Base-by-base conservation (phyloP, 2,797 vertebrate genomes). In the Malurus splendens region DNA sequence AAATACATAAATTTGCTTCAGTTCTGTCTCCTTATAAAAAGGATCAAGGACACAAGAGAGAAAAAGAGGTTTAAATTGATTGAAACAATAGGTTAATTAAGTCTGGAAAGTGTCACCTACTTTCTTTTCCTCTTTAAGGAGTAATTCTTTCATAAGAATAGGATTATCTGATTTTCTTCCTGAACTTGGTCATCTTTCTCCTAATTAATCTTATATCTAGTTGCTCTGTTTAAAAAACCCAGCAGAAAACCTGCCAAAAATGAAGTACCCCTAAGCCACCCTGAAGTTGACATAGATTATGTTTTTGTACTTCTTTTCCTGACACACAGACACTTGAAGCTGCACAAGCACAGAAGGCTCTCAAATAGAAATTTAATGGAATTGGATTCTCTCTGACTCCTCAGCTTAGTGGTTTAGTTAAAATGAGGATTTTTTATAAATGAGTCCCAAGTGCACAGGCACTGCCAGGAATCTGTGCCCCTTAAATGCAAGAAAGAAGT, bases 81-180 rank as follows among this genome's bases (percentile, higher is more conserved):
- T 66, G 32, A 74, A 47, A 42, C 38, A 32, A 33, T 4, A 32
- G 12, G 9, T 19, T 66, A 70, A 60, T 52, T 52, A 77, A 79
- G 25, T 14, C 23, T 56, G 51, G 14, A 36, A 87, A 80, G 4
- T 6, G 13, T 7, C 27, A 55, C 4, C 54, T 41, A 17, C 9
- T 52, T 71, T 61, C 18, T 61, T 22, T 73, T 25, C 66, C 10
- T 52, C 61, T 52, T 27, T 32, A 38, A 61, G 8, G 60, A 10
- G 16, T 64, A 86, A 68, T 45, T 54, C 1, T 23, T 41, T 25
- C 1, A 0, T 10, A 42, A 14, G 5, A 66, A 1, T 14, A 38
- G 5, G 20, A 86, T 64, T 57, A 57, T 5, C 9, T 41, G 5
- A 32, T 52, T 74, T 83, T 71, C 33, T n/a, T 66, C 52, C 70